Evolutionary conservation across 2,888 invertebrate species (phyloP).

Genomic region (Drosophila lacicola): DNA sequence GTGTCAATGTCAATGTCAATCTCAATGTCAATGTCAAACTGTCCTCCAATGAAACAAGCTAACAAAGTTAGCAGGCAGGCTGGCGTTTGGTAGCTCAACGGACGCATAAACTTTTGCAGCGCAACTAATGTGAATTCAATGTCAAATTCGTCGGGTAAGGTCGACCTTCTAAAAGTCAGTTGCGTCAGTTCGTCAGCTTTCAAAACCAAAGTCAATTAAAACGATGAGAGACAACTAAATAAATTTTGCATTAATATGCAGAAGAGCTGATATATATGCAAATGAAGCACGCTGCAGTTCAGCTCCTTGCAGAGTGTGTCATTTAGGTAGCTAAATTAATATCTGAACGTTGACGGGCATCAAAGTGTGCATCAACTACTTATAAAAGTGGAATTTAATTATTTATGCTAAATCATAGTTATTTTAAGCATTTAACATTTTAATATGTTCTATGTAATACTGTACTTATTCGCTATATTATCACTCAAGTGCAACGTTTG

Average conservation of each 20-base stretch:
- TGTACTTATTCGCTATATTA: too few species aligned
- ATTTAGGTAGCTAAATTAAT: too few species aligned
- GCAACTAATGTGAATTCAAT: conserved; percentile 76
- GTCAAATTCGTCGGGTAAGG: conserved; percentile 50
- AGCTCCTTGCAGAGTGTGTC: neutral
- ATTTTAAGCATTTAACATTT: too few species aligned
- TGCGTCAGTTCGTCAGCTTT: conserved; percentile 32
- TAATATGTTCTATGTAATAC: too few species aligned
- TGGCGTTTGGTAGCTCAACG: conserved; percentile 55
- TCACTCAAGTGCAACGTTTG: too few species aligned
- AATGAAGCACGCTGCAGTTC: conserved; percentile 35
- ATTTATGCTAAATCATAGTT: too few species aligned
- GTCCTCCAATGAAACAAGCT: conserved; percentile 59
- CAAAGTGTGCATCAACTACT: too few species aligned
- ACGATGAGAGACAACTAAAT: conserved; percentile 61
- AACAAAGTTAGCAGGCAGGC: conserved; percentile 37
- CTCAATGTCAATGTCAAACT: conserved; percentile 62
- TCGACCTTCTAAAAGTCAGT: conserved; percentile 26
- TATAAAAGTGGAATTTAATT: too few species aligned
- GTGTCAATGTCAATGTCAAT: conserved; percentile 70
- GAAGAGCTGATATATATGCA: conserved; percentile 38
- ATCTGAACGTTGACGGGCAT: too few species aligned
- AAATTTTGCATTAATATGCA: conserved; percentile 68
- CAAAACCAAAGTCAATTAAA: conserved; percentile 67
- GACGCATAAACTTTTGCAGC: conserved; percentile 69